Evolutionary conservation across 1,140 invertebrate genomes (phyloP).

Genomic region (Manduca sexta): DNA sequence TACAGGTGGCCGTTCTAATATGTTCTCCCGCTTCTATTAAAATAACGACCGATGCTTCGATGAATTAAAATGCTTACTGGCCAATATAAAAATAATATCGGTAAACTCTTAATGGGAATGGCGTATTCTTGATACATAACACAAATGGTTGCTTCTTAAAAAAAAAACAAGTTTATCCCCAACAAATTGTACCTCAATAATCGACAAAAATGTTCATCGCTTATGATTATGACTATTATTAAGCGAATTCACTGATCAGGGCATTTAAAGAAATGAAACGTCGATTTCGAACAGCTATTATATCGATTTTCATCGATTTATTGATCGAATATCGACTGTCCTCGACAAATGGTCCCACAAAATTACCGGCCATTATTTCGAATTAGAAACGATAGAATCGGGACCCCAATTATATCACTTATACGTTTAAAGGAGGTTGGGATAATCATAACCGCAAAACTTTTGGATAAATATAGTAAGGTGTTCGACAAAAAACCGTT

Average conservation of each 20-base stretch:
- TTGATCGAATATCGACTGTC: conserved; percentile 70
- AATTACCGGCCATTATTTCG: conserved; percentile 69
- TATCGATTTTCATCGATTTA: conserved; percentile 68
- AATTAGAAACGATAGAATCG: conserved; percentile 70
- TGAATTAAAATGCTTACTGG: too few relatives aligned
- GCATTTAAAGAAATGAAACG: conserved; percentile 72
- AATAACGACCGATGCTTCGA: conserved; percentile 9
- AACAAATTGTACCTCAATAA: conserved; percentile 18
- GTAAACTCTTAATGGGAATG: too few relatives aligned
- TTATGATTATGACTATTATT: conserved; percentile 66
- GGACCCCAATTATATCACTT: conserved; percentile 71
- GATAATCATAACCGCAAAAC: conserved; percentile 59
- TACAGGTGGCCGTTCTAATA: conserved; percentile 11
- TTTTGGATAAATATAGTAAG: conserved; percentile 22
- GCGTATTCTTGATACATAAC: neutral
- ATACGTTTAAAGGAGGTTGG: conserved; percentile 70
- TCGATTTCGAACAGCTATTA: conserved; percentile 60
- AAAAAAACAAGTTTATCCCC: too few relatives aligned
- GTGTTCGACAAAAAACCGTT: neutral
- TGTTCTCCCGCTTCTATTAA: conserved; percentile 30
- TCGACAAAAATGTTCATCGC: conserved; percentile 46
- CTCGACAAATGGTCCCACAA: conserved; percentile 62
- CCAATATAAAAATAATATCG: too few relatives aligned
- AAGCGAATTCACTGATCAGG: conserved; percentile 57
- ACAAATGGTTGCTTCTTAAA: too few relatives aligned